phyloP scores from a whole-genome alignment of 1,140 invertebrate species.

The Dreissena polymorpha region DNA sequence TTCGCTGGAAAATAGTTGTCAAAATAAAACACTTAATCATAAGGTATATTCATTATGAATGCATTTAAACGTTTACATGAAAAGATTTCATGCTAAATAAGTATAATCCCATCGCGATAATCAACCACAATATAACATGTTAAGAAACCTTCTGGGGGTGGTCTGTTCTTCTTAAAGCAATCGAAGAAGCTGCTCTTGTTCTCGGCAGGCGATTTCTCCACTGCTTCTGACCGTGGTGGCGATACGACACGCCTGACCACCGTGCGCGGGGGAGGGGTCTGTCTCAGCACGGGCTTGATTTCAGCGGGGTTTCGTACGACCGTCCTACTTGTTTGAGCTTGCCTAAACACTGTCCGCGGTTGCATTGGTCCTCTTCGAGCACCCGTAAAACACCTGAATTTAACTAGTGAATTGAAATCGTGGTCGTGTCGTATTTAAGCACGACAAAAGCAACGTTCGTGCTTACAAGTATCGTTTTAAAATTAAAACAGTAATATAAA shows the following conservation, averaged over 20 bases:
- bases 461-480: neutral
- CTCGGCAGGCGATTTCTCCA: neutral
- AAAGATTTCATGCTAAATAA: neutral
- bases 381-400: neutral
- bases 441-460: neutral
- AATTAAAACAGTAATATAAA: neutral
- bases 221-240: neutral
- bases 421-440: neutral
- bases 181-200: constrained; percentile 30
- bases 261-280: neutral
- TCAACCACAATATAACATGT: neutral
- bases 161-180: constrained; percentile 10
- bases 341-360: neutral
- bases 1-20: neutral
- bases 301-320: neutral
- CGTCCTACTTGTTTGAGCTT: neutral
- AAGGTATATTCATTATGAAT: neutral
- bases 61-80: neutral
- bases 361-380: neutral
- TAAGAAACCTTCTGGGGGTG: neutral
- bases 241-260: neutral
- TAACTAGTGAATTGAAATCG: neutral
- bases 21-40: neutral
- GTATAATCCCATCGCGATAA: neutral
- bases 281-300: neutral